phyloP scores from a whole-genome alignment of 2,888 invertebrate species.

The Abrostola triplasia region DNA sequence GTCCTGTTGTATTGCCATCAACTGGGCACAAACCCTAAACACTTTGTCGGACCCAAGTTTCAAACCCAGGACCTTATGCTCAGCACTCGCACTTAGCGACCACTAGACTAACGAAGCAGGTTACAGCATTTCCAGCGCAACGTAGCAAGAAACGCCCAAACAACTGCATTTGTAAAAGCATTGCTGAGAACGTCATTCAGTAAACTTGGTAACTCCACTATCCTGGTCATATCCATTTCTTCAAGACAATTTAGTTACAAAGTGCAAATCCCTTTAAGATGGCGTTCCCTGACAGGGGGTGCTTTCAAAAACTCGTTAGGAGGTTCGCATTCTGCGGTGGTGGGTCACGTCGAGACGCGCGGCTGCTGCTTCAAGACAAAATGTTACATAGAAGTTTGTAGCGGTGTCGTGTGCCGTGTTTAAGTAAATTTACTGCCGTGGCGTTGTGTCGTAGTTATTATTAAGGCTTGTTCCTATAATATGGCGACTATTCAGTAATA shows the following conservation, averaged over 20 bases:
- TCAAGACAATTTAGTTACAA: slow-evolving; percentile 79
- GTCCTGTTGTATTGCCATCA: too few species aligned
- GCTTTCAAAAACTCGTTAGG: slow-evolving; percentile 87
- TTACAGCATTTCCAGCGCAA: too few species aligned
- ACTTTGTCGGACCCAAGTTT: too few species aligned
- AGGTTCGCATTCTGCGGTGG: slow-evolving; percentile 80
- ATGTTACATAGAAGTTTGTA: slow-evolving; percentile 74
- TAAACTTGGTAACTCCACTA: slow-evolving; percentile 27
- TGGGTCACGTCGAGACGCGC: slow-evolving; percentile 80
- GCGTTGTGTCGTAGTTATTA: slow-evolving; percentile 39
- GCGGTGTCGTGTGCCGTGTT: slow-evolving; percentile 54
- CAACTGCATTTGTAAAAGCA: slow-evolving; percentile 1
- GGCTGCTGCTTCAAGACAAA: slow-evolving; percentile 72
- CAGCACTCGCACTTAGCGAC: too few species aligned
- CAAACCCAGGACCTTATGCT: too few species aligned
- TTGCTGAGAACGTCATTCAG: slow-evolving; percentile 14
- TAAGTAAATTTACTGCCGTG: slow-evolving; percentile 52
- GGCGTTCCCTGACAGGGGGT: slow-evolving; percentile 76
- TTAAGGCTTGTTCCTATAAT: slow-evolving; percentile 13
- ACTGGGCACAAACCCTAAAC: too few species aligned
- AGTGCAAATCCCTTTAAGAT: slow-evolving; percentile 87
- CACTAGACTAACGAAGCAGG: too few species aligned
- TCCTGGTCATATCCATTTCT: slow-evolving; percentile 66
- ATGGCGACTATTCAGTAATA: background rate
- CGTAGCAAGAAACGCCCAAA: background rate